Conservation (phyloP, 1,140 invertebrate species). For the Trypoxylus dichotomus region DNA sequence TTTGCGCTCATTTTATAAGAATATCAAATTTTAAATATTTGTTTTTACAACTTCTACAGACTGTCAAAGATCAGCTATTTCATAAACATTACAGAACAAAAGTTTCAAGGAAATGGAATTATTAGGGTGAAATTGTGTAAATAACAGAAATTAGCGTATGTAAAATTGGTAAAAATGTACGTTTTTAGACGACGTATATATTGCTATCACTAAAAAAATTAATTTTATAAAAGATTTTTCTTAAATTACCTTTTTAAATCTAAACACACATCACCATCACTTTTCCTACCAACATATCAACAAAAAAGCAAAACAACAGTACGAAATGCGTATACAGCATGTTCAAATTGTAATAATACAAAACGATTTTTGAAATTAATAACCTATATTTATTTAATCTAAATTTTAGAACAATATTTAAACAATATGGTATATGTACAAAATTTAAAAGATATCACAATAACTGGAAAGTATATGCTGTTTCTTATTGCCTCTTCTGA, state of each 20-base stretch:
- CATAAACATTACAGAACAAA: constrained; percentile 14
- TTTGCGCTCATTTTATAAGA: background rate
- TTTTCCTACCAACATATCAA: background rate
- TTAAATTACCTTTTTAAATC: constrained; percentile 17
- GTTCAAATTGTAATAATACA: background rate
- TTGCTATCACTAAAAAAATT: background rate
- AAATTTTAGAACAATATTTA: no score
- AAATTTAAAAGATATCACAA: no score
- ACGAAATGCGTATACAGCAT: background rate
- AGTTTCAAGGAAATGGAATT: background rate
- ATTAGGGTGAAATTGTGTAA: background rate
- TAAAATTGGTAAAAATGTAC: no score
- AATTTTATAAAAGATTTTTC: background rate
- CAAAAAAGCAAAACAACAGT: background rate
- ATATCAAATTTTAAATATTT: constrained; percentile 3
- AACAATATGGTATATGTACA: no score
- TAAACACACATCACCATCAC: constrained; percentile 13
- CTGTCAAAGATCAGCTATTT: constrained; percentile 12
- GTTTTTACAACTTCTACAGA: background rate
- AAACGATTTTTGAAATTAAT: no score
- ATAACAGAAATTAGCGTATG: no score
- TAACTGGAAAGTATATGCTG: no score
- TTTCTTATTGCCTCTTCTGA: no score
- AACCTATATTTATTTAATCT: no score
- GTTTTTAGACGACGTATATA: no score